Evolutionary conservation across 2,888 invertebrate species (phyloP), one percentile per base, ranked within the genome.

Genomic region (Lampropteryx suffumata): DNA sequence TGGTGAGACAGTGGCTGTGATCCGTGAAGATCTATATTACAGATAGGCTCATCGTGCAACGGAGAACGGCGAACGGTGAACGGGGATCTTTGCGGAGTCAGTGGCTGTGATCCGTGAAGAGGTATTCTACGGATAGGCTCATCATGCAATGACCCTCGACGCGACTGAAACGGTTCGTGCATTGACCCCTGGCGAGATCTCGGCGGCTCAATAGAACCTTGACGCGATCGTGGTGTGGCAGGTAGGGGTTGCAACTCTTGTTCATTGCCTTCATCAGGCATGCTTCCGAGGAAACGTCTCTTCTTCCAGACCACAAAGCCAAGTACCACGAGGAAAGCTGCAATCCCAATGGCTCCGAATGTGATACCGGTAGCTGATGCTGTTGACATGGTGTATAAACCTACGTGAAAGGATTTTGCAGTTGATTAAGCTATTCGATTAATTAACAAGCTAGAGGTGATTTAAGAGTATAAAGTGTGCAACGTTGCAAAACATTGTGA

Each of bases 291-390:
- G 10, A 81, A 50, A 0, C 67, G 56, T 7, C 79, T 68, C 37
- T 77, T 79, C 64, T 78, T 83, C 86, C 86, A 88, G 0, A 76
- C 82, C 1, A 79, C 40, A 29, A 78, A 68, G 0, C 74, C 84
- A 0, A 87, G 65, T 1, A 77, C 42, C 1, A 47, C 61, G 1
- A 89, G 62, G 17, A 77, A 61, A 0, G 62, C 58, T 0, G 68
- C 62, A 1, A 82, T 69, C 1, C 73, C 67, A 5, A 87, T 69
- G 0, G 65, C 73, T 3, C 83, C 88, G 13, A 87, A 71, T 1
- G 78, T 76, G 37, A 89, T 77, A 4, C 84, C 84, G 0, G 82
- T 80, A 0, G 76, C 76, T 9, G 89, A 84, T n/a, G 85, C 86
- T 63, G 79, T 81, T 12, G 89, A 83, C 79, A 88, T 79, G 55